Evolutionary conservation across 2,797 vertebrate species (phyloP).

Genomic region (Pseudochirops cupreus): DNA sequence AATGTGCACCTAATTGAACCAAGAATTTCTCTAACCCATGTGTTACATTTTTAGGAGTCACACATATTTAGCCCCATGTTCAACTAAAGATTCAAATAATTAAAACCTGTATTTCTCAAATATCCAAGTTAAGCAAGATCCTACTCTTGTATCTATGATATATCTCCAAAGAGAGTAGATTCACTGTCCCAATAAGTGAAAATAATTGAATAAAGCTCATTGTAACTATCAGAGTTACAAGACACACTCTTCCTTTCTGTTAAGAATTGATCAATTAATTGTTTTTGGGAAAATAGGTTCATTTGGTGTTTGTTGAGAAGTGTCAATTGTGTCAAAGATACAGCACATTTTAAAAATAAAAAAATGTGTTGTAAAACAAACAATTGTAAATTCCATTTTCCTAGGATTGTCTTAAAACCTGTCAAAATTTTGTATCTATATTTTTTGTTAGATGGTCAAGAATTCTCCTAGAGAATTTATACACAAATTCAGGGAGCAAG

Average conservation of each 20-base stretch:
- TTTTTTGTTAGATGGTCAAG: slow-evolving; percentile 24
- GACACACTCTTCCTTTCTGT: neutral
- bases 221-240: neutral
- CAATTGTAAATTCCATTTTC: neutral
- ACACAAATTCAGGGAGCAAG: neutral
- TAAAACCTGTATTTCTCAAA: neutral
- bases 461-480: neutral
- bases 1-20: neutral
- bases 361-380: neutral
- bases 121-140: neutral
- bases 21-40: neutral
- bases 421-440: neutral
- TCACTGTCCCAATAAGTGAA: neutral
- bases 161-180: neutral
- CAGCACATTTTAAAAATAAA: neutral
- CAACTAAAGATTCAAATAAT: neutral
- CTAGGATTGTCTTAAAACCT: neutral
- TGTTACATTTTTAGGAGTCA: neutral
- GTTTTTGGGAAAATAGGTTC: neutral
- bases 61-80: neutral
- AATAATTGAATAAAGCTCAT: neutral
- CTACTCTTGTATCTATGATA: neutral
- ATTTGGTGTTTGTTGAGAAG: neutral
- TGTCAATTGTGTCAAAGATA: neutral
- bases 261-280: neutral